Conservation (phyloP, 2,888 invertebrate genomes). For the Drosophila colorata region DNA sequence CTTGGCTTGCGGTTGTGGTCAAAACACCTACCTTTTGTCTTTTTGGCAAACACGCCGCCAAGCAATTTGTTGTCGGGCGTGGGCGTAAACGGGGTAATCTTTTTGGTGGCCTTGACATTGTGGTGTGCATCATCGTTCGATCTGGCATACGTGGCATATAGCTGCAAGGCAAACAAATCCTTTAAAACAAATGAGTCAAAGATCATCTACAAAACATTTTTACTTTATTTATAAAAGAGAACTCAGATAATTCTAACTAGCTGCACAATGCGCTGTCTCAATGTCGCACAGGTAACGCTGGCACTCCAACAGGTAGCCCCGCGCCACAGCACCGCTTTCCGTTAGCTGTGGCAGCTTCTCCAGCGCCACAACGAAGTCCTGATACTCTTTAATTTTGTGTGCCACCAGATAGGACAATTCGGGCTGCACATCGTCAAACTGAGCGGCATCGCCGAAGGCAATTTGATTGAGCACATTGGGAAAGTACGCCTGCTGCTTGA, state of each 20-base stretch:
- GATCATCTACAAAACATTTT: slow-evolving; percentile 9
- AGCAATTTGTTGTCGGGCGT: slow-evolving; percentile 81
- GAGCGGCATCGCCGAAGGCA: slow-evolving; percentile 82
- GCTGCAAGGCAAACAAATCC: slow-evolving; percentile 62
- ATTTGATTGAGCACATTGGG: slow-evolving; percentile 83
- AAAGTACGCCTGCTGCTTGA: slow-evolving; percentile 81
- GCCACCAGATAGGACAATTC: slow-evolving; percentile 68
- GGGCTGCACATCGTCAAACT: slow-evolving; percentile 67
- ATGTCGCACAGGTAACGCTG: slow-evolving; percentile 60
- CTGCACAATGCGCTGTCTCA: slow-evolving; percentile 31
- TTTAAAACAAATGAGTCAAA: slow-evolving; percentile 5
- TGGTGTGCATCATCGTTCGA: slow-evolving; percentile 50
- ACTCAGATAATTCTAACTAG: slow-evolving; percentile 2
- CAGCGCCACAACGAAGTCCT: slow-evolving; percentile 64
- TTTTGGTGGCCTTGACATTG: slow-evolving; percentile 58
- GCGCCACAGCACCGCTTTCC: slow-evolving; percentile 73
- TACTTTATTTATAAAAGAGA: slow-evolving; percentile 44
- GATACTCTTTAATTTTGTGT: slow-evolving; percentile 80
- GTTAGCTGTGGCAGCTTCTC: slow-evolving; percentile 62
- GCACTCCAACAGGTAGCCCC: slow-evolving; percentile 73
- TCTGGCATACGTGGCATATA: slow-evolving; percentile 69
- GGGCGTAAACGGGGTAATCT: slow-evolving; percentile 78
- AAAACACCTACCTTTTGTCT: slow-evolving; percentile 77
- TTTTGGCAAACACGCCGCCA: slow-evolving; percentile 84
- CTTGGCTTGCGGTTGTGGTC: background rate